Evolutionary conservation across 2,888 invertebrate species (phyloP), one percentile per base, ranked within the genome.

Genomic region (Dermolepida albohirtum): DNA sequence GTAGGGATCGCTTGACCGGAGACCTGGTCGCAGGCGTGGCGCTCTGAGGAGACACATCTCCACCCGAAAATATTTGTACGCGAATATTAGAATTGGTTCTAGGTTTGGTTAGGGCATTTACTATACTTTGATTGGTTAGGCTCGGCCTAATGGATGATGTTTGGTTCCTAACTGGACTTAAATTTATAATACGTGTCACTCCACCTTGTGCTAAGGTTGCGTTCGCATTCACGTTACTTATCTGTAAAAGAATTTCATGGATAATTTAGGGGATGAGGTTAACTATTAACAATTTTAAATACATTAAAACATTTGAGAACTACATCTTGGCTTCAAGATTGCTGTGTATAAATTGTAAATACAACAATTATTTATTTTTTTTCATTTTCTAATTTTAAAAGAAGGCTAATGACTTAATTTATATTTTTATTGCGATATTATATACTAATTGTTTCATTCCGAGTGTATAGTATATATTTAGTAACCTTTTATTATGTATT

Each of bases 141-240:
- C 84, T 86, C 73, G 79, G 83, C 75, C 76, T 80, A 73, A 72
- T 79, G 68, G 81, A 74, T 11, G 81, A 79, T 1, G 83, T 81
- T 59, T 76, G 76, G 59, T 74, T 74, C 66, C 81, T 75, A 14
- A 82, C 79, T 49, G 83, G 81, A 74, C 80, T 83, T 71, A 87
- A 83, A 74, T 84, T 87, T 71, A 87, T 85, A 67, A 87, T 85
- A 50, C 86, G 83, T 27, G 86, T 85, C 59, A 86, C 84, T 34
- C 86, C 85, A 40, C 84, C 80, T 75, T 84, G 85, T 70, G 84
- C 82, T 40, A 80, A 71, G 34, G 78, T 78, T 7, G 82, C 75
- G 67, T 74, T 76, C 67, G 72, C 34, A 39, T 57, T 29, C 50
- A 66, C 59, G 29, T 62, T 62, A 63, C 62, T 69, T 55, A 72